Percentiles rank a stretch among this genome's conserved stretches.
These are phyloP conservation scores for Setipinna tenuifilis DNA, from an alignment of 2,797 vertebrate species.

Conservation along the genomic window DNA sequence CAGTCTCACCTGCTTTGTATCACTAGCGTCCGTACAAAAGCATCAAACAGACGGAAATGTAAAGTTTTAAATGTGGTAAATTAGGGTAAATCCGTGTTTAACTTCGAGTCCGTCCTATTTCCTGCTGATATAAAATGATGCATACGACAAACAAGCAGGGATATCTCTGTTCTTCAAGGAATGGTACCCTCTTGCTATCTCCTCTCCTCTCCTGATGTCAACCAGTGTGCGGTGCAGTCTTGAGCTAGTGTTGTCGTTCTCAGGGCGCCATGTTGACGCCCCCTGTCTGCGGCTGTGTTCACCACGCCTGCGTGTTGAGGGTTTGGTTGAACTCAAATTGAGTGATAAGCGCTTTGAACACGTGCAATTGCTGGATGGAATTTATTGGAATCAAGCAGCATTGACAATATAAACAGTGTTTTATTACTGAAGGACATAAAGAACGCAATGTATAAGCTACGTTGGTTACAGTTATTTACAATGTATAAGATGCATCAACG, in stretches of 20 bases:
- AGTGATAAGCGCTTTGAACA: slow-evolving; percentile 14
- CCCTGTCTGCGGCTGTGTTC: slow-evolving; percentile 79
- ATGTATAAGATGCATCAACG: neutral
- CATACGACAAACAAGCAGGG: slow-evolving; percentile 62
- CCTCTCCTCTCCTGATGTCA: slow-evolving; percentile 53
- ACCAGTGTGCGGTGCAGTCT: slow-evolving; percentile 66
- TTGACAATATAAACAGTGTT: neutral
- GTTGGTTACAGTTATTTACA: neutral
- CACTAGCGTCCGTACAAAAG: slow-evolving; percentile 61
- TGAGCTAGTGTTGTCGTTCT: slow-evolving; percentile 76
- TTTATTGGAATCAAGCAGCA: neutral
- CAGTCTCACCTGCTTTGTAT: slow-evolving; percentile 55
- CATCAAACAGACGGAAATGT: slow-evolving; percentile 36
- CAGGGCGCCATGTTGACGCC: slow-evolving; percentile 86
- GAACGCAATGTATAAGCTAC: too few species aligned
- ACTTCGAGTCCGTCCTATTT: slow-evolving; percentile 65
- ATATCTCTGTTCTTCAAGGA: slow-evolving; percentile 57
- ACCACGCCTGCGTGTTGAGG: slow-evolving; percentile 73
- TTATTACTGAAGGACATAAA: neutral
- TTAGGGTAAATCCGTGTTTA: slow-evolving; percentile 37
- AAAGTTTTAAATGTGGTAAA: slow-evolving; percentile 12
- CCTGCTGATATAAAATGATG: slow-evolving; percentile 64
- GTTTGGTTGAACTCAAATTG: slow-evolving; percentile 27
- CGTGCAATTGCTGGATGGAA: slow-evolving; percentile 20
- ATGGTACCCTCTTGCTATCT: slow-evolving; percentile 57